Percentiles rank a stretch among this genome's conserved stretches.
Conservation (phyloP, 2,888 invertebrate genomes). For the Tridacna crocea region DNA sequence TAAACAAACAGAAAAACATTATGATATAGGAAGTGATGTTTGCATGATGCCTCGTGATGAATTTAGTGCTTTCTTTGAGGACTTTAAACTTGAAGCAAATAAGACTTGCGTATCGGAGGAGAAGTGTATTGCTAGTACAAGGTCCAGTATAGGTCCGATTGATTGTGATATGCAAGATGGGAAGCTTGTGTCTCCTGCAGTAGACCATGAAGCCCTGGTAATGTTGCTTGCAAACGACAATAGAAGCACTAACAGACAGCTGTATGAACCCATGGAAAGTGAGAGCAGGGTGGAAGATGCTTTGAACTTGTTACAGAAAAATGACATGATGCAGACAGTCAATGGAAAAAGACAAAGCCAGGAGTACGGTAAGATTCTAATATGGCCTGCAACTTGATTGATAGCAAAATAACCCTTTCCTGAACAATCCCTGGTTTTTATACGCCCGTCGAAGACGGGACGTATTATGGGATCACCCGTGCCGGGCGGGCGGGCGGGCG, state of each 20-base stretch:
- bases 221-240: conserved; percentile 33
- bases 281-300: conserved; percentile 33
- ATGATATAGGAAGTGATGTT: background rate
- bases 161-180: background rate
- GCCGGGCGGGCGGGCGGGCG: no score
- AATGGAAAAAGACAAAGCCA: background rate
- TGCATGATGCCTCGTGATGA: conserved; percentile 1
- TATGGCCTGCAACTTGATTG: background rate
- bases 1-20: background rate
- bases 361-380: background rate
- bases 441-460: no score
- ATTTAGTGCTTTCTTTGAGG: conserved; percentile 4
- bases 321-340: conserved; percentile 33
- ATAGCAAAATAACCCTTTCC: background rate
- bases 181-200: conserved; percentile 20
- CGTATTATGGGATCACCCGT: no score
- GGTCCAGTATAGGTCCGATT: background rate
- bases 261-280: conserved; percentile 47
- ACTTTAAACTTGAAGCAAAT: background rate
- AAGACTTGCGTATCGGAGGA: background rate
- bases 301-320: conserved; percentile 32
- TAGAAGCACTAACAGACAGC: background rate
- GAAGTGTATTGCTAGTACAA: background rate
- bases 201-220: conserved; percentile 20
- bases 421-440: no score